Conservation (phyloP, 2,797 vertebrate species). For the Silurus aristotelis region DNA sequence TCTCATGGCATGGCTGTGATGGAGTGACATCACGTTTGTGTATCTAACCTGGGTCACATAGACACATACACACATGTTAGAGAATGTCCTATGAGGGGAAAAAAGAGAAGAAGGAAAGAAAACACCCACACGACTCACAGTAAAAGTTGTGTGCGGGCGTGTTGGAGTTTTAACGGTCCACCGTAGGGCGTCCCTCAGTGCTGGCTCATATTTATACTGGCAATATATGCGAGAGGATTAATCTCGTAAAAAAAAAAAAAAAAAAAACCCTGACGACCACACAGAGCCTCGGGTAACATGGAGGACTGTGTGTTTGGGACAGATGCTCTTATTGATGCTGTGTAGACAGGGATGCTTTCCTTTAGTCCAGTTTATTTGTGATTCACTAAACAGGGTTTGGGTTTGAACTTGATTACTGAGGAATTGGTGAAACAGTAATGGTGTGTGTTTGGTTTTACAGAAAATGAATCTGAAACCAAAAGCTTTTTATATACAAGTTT, state of each 20-base stretch:
- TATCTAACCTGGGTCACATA: slow-evolving; percentile 56
- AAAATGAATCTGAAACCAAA: background rate
- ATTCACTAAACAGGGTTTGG: slow-evolving; percentile 39
- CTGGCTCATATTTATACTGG: slow-evolving; percentile 95
- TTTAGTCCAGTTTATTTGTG: slow-evolving; percentile 46
- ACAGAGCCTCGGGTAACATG: slow-evolving; percentile 87
- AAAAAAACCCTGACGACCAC: slow-evolving; percentile 79
- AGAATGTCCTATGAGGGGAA: slow-evolving; percentile 73
- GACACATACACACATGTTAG: slow-evolving; percentile 72
- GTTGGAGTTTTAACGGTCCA: slow-evolving; percentile 90
- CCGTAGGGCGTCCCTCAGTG: slow-evolving; percentile 85
- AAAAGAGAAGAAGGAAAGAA: slow-evolving; percentile 47
- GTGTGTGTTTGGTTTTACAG: background rate
- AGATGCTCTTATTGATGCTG: slow-evolving; percentile 68
- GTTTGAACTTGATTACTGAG: slow-evolving; percentile 50
- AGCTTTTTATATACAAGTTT: background rate
- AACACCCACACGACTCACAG: slow-evolving; percentile 87
- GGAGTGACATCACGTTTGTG: slow-evolving; percentile 51
- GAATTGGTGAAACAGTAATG: background rate
- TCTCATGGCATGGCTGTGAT: slow-evolving; percentile 38
- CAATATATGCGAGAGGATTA: slow-evolving; percentile 98
- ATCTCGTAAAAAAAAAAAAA: slow-evolving; percentile 79
- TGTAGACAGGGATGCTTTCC: slow-evolving; percentile 63
- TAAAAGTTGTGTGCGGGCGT: slow-evolving; percentile 93
- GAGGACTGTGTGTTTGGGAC: slow-evolving; percentile 64